These are phyloP conservation scores for Henricia sp. DNA, from an alignment of 53 echinoderm and acorn worm genomes.

Conservation along the genomic window DNA sequence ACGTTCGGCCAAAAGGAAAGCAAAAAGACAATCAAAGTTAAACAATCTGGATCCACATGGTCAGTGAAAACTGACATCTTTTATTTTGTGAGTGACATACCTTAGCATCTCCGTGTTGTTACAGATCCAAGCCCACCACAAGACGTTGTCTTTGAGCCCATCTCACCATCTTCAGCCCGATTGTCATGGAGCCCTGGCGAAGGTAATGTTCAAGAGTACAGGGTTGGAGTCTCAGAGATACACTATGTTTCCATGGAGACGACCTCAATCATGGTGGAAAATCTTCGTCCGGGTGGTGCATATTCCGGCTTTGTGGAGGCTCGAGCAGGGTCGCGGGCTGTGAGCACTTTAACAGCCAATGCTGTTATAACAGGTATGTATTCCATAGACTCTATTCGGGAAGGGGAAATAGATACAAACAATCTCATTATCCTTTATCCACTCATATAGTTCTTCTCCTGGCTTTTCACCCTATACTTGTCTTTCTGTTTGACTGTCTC, in stretches of 20 bases:
- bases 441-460: too few relatives aligned
- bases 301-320: not conserved
- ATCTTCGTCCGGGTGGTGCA: not conserved
- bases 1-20: too few relatives aligned
- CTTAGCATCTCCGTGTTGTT: not conserved
- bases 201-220: constrained; percentile 13
- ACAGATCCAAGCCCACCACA: not conserved
- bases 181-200: constrained; percentile 7
- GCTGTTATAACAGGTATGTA: too few relatives aligned
- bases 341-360: not conserved
- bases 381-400: too few relatives aligned
- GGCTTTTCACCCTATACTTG: too few relatives aligned
- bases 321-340: constrained; percentile 1
- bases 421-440: too few relatives aligned
- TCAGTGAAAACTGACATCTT: too few relatives aligned
- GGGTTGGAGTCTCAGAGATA: too few relatives aligned
- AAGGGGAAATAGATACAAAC: too few relatives aligned
- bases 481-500: too few relatives aligned
- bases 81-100: not conserved
- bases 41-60: too few relatives aligned
- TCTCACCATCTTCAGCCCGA: not conserved
- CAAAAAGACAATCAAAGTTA: too few relatives aligned
- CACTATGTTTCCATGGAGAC: constrained; percentile 9
- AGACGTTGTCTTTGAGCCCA: not conserved
- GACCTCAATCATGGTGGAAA: not conserved